Evolutionary conservation across 2,113 vertebrate genomes (phyloP).

Genomic region (Apteryx mantelli): DNA sequence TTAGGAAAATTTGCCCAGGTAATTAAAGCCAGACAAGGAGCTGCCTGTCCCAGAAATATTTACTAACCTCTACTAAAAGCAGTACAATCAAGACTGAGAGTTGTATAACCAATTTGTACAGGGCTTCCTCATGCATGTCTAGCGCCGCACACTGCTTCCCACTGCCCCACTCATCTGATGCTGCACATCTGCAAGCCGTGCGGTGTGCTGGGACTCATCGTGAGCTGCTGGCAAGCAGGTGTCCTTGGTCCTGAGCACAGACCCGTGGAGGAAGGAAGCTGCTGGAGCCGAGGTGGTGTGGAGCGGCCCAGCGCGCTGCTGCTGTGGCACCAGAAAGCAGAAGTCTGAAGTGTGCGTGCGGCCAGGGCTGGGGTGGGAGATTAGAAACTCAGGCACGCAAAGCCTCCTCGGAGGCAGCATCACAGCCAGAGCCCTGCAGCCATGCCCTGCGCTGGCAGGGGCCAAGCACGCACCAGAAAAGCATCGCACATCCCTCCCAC

Average conservation of each 20-base stretch:
- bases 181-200: not conserved
- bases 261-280: not conserved
- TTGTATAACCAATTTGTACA: not conserved
- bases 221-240: rapidly evolving
- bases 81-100: not conserved
- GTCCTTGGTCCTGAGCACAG: not conserved
- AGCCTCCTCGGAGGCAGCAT: not conserved
- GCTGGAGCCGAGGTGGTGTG: not conserved
- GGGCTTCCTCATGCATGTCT: not conserved
- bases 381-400: too few relatives aligned
- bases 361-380: not conserved
- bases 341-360: rapidly evolving
- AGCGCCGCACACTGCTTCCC: not conserved
- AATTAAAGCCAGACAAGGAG: constrained; percentile 71
- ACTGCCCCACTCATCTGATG: not conserved
- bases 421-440: not conserved
- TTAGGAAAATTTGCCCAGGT: constrained; percentile 64
- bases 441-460: not conserved
- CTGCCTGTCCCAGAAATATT: constrained; percentile 50
- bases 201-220: not conserved
- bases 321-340: not conserved
- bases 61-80: constrained; percentile 43
- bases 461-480: not conserved
- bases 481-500: rapidly evolving
- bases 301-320: not conserved